phyloP scores from a whole-genome alignment of 1,140 invertebrate species.

The Eumeta japonica region DNA sequence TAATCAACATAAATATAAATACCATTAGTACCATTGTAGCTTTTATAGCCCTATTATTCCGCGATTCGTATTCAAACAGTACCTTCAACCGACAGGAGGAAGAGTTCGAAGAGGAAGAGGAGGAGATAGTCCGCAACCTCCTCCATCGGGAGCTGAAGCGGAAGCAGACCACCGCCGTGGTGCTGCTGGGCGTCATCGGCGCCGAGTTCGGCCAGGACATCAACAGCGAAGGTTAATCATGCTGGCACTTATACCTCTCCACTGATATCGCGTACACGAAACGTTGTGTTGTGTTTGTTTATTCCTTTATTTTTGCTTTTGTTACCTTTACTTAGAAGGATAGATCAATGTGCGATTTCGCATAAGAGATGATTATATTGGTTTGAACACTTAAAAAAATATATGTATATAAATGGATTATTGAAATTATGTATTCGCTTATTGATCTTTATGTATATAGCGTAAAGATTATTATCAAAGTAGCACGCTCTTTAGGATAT shows the following conservation, averaged over 20 bases:
- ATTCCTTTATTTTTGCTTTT: no score
- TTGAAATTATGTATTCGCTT: no score
- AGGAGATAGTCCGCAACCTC: slow-evolving; percentile 74
- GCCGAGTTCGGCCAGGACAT: slow-evolving; percentile 96
- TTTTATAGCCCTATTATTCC: no score
- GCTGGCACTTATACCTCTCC: background rate
- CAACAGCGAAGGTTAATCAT: slow-evolving; percentile 59
- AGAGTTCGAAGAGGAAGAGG: slow-evolving; percentile 84
- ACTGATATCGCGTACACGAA: background rate
- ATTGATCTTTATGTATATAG: no score
- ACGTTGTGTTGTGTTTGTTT: background rate
- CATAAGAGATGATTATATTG: no score
- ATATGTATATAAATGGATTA: no score
- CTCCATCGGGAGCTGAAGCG: slow-evolving; percentile 85
- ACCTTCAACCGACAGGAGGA: slow-evolving; percentile 58
- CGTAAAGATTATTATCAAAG: no score
- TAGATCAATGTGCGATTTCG: no score
- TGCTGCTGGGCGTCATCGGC: slow-evolving; percentile 94
- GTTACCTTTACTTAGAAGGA: no score
- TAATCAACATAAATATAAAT: no score
- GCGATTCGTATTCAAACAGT: background rate
- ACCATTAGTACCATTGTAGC: no score
- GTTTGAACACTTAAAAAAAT: no score
- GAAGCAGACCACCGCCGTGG: slow-evolving; percentile 96
- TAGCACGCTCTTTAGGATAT: background rate